phyloP scores from a whole-genome alignment of 1,140 invertebrate genomes.

The Piezodorus guildinii region DNA sequence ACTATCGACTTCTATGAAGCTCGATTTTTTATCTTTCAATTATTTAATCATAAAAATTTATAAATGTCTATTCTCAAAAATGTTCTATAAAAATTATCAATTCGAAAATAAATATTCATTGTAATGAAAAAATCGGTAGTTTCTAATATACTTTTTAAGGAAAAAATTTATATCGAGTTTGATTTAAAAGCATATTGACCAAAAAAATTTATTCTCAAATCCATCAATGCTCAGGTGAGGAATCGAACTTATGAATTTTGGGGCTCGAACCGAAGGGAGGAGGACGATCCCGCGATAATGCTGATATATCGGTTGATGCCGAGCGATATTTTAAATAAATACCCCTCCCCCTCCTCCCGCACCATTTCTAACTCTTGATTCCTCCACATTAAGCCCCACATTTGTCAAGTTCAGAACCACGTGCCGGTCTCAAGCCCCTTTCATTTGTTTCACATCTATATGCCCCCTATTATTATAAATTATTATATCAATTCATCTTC shows the following conservation, averaged over 20 bases:
- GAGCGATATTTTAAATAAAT: conserved; percentile 6
- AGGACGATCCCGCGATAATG: background rate
- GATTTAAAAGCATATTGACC: too few relatives aligned
- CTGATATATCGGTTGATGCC: conserved; percentile 3
- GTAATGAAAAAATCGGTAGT: too few relatives aligned
- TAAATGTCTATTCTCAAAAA: too few relatives aligned
- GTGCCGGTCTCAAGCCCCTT: background rate
- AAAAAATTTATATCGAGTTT: too few relatives aligned
- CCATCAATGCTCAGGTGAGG: background rate
- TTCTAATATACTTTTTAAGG: too few relatives aligned
- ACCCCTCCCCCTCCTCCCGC: background rate
- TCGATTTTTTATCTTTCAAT: too few relatives aligned
- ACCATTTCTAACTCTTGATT: background rate
- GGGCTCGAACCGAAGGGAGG: background rate
- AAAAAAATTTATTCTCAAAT: too few relatives aligned
- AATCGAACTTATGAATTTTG: background rate
- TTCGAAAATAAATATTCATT: too few relatives aligned
- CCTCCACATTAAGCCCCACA: conserved; percentile 6
- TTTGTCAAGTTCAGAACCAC: conserved; percentile 8
- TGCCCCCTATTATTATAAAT: conserved; percentile 5
- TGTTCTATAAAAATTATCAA: too few relatives aligned
- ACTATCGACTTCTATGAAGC: too few relatives aligned
- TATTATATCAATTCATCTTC: conserved; percentile 5
- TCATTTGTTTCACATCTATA: conserved; percentile 9
- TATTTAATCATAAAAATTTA: too few relatives aligned